Conservation (phyloP, 2,113 vertebrate genomes). For the Varanus komodoensis region DNA sequence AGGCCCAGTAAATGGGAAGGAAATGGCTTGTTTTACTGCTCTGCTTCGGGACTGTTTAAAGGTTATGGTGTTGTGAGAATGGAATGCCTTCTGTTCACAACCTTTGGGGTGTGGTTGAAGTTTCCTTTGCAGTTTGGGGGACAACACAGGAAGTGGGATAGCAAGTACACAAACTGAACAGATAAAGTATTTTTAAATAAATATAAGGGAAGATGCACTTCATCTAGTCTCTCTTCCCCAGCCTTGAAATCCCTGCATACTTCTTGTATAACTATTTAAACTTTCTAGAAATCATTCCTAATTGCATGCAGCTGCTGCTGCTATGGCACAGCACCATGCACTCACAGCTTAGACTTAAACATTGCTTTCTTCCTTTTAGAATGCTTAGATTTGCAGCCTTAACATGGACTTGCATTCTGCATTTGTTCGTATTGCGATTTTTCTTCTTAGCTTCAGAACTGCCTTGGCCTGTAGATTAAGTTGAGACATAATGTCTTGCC, state of each 20-base stretch:
- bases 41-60: slow-evolving; percentile 2
- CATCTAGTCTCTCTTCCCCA: neutral
- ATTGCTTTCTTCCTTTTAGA: neutral
- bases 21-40: neutral
- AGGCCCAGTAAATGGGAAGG: slow-evolving; percentile 46
- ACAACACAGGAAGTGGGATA: neutral
- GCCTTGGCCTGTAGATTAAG: neutral
- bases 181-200: neutral
- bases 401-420: neutral
- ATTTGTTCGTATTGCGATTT: neutral
- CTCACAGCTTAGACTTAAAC: neutral
- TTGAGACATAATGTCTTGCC: neutral
- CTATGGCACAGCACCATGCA: slow-evolving; percentile 47
- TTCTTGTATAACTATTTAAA: slow-evolving; percentile 53
- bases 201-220: neutral
- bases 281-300: slow-evolving; percentile 55
- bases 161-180: neutral
- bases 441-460: neutral
- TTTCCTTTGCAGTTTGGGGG: neutral
- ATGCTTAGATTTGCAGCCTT: neutral
- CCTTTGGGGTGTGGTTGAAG: slow-evolving; percentile 50
- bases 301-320: slow-evolving; percentile 30
- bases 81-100: slow-evolving; percentile 29
- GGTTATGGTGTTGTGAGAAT: neutral
- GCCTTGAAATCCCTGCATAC: slow-evolving; percentile 24